These are phyloP conservation scores for Ammodramus savannarum DNA, from an alignment of 2,113 vertebrate species.

Conservation along the genomic window DNA sequence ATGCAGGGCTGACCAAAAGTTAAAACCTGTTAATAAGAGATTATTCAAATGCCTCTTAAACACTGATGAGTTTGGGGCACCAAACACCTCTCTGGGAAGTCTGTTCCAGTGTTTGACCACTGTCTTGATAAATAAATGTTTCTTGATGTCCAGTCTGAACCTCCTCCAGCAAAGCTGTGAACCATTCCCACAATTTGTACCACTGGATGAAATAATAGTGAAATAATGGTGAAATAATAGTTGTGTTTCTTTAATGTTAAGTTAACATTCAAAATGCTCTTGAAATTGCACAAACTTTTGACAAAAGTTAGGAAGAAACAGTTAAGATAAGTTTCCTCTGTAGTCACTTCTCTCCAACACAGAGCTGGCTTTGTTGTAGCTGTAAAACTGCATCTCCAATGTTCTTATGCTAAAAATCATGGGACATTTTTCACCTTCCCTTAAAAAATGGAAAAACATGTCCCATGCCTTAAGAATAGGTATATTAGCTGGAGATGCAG, in stretches of 20 bases:
- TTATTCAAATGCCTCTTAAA: not conserved
- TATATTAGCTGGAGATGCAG: not conserved
- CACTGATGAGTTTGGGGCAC: not conserved
- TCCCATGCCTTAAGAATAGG: not conserved
- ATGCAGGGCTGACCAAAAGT: not conserved
- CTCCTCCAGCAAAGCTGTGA: not conserved
- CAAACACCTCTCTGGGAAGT: not conserved
- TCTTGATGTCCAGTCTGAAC: not conserved
- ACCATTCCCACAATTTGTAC: not conserved
- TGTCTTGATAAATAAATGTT: not conserved
- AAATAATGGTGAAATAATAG: not conserved
- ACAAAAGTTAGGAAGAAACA: not conserved
- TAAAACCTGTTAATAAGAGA: not conserved
- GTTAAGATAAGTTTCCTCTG: not conserved
- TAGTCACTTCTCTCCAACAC: not conserved
- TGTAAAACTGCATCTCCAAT: not conserved
- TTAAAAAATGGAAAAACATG: not conserved
- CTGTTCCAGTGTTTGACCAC: not conserved
- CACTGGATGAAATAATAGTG: not conserved
- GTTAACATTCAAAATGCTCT: not conserved
- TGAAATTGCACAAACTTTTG: not conserved
- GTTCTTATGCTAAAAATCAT: not conserved
- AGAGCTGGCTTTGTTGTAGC: not conserved
- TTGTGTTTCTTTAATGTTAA: not conserved
- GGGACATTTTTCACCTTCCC: not conserved